Evolutionary conservation across 1,140 invertebrate genomes (phyloP), one percentile per base, ranked within the genome.

Genomic region (Drosophila lacteicornis): DNA sequence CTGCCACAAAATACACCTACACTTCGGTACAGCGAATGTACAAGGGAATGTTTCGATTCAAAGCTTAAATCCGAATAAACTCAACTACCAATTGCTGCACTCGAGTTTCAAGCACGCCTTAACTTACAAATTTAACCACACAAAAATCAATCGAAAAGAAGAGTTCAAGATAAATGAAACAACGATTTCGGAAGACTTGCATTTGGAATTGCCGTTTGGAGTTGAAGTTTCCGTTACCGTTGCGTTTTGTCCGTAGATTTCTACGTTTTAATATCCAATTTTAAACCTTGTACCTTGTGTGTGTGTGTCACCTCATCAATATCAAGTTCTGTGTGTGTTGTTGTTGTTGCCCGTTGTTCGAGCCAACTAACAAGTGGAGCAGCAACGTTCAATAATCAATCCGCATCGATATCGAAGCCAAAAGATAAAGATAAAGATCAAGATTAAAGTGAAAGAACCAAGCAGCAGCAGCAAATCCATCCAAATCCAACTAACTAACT

Each of bases 71-170:
- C 43, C 45, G 33, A 56, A 55, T 17, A 42, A 70, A 50, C 50
- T 51, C 40, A 38, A 43, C 59, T 71, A 71, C 46, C 13, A 55
- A 70, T 71, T 58, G 69, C 55, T 51, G 70, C 70, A 74, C 70
- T 74, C 46, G 30, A 74, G 69, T 73, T 74, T 74, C 22, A 60
- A 74, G 70, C 70, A 74, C 70, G 69, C 67, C 33, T 49, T 59
- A 13, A 33, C 50, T 38, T 38, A 12, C 33, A 36, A 55, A 38
- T 19, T n/a, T 65, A 42, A 50, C 17, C 59, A 30, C 57, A 60
- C 59, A n/a, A 36, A 50, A 36, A 50, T 22, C 9, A 12, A 46
- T 17, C 12, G 3, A 38, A 30, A 19, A 63, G 11, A 25, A 40
- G 15, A 56, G 30, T 56, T 56, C 19, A 3, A 55, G 33, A 13